phyloP scores from a whole-genome alignment of 2,113 vertebrate species.

The Oncorhynchus clarkii region DNA sequence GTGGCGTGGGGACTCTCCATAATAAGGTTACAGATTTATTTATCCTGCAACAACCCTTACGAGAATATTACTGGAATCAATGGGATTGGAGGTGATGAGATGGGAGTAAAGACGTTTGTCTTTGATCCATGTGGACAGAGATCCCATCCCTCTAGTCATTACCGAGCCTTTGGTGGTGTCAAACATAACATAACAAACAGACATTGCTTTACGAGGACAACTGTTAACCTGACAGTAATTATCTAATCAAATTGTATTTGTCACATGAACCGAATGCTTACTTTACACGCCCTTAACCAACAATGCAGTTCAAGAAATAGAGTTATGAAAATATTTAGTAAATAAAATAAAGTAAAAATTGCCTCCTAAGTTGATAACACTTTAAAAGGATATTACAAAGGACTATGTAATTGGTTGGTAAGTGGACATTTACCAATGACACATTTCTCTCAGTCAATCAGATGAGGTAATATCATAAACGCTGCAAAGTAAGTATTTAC shows the following conservation, averaged over 20 bases:
- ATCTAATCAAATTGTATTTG: too few relatives aligned
- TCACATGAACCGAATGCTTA: too few relatives aligned
- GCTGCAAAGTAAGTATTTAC: too few relatives aligned
- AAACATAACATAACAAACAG: not conserved
- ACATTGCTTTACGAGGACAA: not conserved
- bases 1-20: conserved; percentile 17
- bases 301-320: too few relatives aligned
- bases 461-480: too few relatives aligned
- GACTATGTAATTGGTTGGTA: not conserved
- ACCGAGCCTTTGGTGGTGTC: not conserved
- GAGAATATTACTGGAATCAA: conserved; percentile 8
- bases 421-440: not conserved
- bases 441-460: too few relatives aligned
- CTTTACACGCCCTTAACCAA: too few relatives aligned
- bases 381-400: not conserved
- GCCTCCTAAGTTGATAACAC: not conserved
- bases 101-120: not conserved
- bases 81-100: not conserved
- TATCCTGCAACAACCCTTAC: conserved; percentile 3
- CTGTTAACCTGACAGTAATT: too few relatives aligned
- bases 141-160: not conserved
- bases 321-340: too few relatives aligned
- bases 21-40: conserved; percentile 14
- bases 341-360: too few relatives aligned
- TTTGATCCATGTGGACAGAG: not conserved